Evolutionary conservation across 2,797 vertebrate species (phyloP).

Genomic region (Caiman crocodilus): DNA sequence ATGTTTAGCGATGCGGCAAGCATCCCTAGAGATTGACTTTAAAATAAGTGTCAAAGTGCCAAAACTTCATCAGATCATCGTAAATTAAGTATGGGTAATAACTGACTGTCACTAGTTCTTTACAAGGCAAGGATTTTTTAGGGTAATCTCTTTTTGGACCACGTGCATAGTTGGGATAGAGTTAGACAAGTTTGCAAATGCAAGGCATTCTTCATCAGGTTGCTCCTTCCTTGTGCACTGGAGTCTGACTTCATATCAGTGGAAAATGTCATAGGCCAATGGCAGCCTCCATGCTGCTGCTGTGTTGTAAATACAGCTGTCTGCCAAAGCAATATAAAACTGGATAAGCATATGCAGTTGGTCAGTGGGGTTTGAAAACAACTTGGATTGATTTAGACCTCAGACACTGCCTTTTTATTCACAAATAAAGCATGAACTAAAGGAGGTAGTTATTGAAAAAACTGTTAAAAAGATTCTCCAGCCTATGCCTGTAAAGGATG

Average conservation of each 20-base stretch:
- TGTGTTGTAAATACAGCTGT: background rate
- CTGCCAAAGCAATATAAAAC: background rate
- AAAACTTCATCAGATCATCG: too few relatives aligned
- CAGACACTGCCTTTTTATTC: background rate
- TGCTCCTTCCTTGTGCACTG: background rate
- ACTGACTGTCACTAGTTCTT: too few relatives aligned
- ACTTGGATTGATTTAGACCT: background rate
- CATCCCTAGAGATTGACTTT: too few relatives aligned
- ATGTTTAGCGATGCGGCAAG: too few relatives aligned
- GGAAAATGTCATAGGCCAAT: background rate
- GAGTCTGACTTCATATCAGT: accelerated
- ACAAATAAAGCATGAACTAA: background rate
- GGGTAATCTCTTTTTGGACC: too few relatives aligned
- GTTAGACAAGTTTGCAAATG: accelerated
- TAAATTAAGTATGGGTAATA: too few relatives aligned
- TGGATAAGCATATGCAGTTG: accelerated
- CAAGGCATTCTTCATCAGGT: background rate
- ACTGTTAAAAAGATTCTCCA: background rate
- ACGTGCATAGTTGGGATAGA: too few relatives aligned
- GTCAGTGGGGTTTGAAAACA: background rate
- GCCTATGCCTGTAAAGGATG: too few relatives aligned
- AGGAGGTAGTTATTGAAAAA: background rate
- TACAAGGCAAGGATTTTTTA: too few relatives aligned
- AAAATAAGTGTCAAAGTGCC: too few relatives aligned
- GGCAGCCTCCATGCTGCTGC: background rate